Evolutionary conservation across 2,888 invertebrate genomes (phyloP).

Genomic region (Amblyjoppa proteus): DNA sequence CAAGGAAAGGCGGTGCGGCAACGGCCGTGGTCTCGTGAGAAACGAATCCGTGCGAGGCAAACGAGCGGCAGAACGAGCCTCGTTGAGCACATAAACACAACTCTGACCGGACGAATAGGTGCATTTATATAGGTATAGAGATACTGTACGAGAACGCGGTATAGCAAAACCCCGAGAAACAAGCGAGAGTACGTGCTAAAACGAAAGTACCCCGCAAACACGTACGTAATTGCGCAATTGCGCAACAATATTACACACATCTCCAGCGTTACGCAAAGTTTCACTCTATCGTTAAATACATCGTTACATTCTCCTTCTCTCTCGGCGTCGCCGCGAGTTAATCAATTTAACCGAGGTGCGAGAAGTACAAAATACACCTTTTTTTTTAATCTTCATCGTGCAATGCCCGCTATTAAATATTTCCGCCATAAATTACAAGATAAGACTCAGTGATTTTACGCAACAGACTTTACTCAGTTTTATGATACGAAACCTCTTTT

Average conservation of each 20-base stretch:
- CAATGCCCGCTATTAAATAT: neutral
- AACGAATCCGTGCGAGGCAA: constrained; percentile 38
- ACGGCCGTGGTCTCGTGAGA: constrained; percentile 29
- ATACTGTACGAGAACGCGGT: constrained; percentile 8
- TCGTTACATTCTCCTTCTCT: neutral
- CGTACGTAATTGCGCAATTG: constrained; percentile 59
- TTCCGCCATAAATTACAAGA: neutral
- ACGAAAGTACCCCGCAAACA: constrained; percentile 61
- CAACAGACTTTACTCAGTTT: neutral
- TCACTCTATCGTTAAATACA: constrained; percentile 12
- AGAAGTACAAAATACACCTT: neutral
- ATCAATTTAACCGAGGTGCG: constrained; percentile 4
- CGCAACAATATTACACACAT: constrained; percentile 53
- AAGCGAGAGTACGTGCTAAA: constrained; percentile 54
- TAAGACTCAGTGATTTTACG: neutral
- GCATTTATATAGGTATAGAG: neutral
- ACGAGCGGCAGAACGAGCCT: constrained; percentile 22
- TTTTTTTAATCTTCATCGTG: neutral
- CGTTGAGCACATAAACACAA: constrained; percentile 6
- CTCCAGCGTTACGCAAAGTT: constrained; percentile 38
- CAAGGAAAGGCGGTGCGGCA: neutral
- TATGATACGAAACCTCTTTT: neutral
- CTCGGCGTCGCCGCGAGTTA: neutral
- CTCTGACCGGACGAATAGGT: constrained; percentile 29
- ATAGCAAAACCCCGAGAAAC: constrained; percentile 30